A percentile compares a stretch with the other conserved stretches of the same genome.
These are phyloP conservation scores for Trichopria drosophilae DNA, from an alignment of 2,888 invertebrate genomes.

Conservation along the genomic window DNA sequence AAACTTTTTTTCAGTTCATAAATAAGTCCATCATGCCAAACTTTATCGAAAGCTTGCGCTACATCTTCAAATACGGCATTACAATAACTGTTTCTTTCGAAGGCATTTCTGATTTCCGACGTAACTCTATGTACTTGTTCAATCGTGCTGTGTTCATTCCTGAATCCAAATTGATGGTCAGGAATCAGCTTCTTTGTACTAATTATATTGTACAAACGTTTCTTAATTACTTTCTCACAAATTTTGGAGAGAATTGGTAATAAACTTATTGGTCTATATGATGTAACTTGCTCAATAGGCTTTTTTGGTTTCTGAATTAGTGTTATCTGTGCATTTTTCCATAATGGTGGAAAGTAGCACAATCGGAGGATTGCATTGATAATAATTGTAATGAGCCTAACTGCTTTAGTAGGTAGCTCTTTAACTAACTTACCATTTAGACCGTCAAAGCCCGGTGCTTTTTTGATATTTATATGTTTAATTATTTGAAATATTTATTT, in stretches of 20 bases:
- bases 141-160: background rate
- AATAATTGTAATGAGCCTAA: background rate
- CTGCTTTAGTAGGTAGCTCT: background rate
- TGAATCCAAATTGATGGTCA: too few relatives aligned
- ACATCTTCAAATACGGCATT: background rate
- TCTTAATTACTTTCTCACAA: background rate
- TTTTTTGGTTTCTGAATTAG: background rate
- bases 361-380: background rate
- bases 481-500: background rate
- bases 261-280: too few relatives aligned
- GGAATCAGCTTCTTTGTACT: background rate
- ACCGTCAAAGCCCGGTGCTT: background rate
- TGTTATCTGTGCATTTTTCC: slow-evolving; percentile 4
- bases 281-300: background rate
- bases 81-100: background rate
- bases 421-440: background rate
- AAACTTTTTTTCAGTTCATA: background rate
- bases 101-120: too few relatives aligned
- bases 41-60: background rate
- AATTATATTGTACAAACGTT: too few relatives aligned
- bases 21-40: background rate
- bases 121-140: background rate
- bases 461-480: background rate
- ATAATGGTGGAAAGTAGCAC: background rate
- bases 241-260: background rate